phyloP scores from a whole-genome alignment of 2,113 vertebrate genomes.

The Dolichotis patagonum region DNA sequence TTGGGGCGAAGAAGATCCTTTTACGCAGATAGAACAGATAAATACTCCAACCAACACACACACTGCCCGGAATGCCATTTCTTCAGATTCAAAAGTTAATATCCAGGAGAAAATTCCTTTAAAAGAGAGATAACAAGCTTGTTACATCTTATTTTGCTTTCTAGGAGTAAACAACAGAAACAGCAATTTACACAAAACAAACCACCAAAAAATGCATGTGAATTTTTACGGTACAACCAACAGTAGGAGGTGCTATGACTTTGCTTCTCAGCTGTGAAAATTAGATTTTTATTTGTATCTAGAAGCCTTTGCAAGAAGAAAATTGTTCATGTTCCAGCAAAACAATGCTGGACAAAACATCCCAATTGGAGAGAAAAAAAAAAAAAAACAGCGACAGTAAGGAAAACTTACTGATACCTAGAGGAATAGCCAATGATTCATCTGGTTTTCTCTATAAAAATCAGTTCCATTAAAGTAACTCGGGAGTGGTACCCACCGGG shows the following conservation, averaged over 20 bases:
- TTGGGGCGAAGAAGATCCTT: slow-evolving; percentile 88
- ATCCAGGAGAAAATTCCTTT: slow-evolving; percentile 84
- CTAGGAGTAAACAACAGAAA: neutral
- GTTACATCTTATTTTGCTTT: slow-evolving; percentile 65
- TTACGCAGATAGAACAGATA: slow-evolving; percentile 83
- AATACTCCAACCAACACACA: slow-evolving; percentile 84
- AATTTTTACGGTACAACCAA: neutral
- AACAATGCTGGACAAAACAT: slow-evolving; percentile 80
- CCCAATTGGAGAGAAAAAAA: slow-evolving; percentile 78
- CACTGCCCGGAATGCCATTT: slow-evolving; percentile 85
- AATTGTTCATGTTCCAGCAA: slow-evolving; percentile 80
- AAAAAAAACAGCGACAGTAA: slow-evolving; percentile 49
- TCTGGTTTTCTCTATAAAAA: slow-evolving; percentile 45
- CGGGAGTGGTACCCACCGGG: neutral
- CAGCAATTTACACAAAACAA: neutral
- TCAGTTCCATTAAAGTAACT: neutral
- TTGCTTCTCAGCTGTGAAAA: slow-evolving; percentile 59
- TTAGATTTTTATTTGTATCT: neutral
- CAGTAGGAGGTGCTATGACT: slow-evolving; percentile 72
- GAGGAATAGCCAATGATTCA: slow-evolving; percentile 78
- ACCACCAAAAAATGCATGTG: neutral
- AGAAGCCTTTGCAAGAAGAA: slow-evolving; percentile 36
- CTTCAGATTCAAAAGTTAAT: slow-evolving; percentile 80
- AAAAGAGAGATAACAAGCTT: slow-evolving; percentile 78
- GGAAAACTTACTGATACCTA: slow-evolving; percentile 72